Evolutionary conservation across 1,140 invertebrate species (phyloP), one percentile per base, ranked within the genome.

Genomic region (Monochamus saltuarius): DNA sequence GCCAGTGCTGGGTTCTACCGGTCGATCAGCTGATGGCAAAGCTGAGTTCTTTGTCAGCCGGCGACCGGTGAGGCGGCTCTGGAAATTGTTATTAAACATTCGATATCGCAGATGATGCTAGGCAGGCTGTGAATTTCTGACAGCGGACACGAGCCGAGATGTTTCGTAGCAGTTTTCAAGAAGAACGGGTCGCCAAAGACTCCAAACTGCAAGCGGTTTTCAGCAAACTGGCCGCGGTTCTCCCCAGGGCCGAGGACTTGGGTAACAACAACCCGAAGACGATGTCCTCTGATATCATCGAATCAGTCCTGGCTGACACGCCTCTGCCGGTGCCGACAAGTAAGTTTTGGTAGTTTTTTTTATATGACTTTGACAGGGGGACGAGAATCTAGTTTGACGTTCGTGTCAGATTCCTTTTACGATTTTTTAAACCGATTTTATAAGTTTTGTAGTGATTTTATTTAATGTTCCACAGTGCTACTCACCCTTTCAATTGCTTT

Each of bases 241-340:
- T 73, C 16, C 71, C 69, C 10, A 64, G 62, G 50, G 65, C 71
- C 17, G 68, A 65, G 34, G 72, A 73, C 37, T 58, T 72, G 22
- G 68, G 66, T 22, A 64, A 64, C 39, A 55, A 43, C 19, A 62
- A 55, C 50, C 64, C 64, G 19, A 73, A 73, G 50, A 66, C 61
- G 17, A 72, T 73, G 70, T 70, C 72, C n/a, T 72, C 72, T 8
- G 72, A 73, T 51, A 72, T 73, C 35, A 73, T 73, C 55, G 72
- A 73, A 46, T 72, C 72, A 19, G 72, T 73, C 16, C 51, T 73
- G 52, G 66, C 64, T 36, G 70, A 73, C 53, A 57, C 66, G 38
- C 70, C 72, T 13, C 49, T 72, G 36, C 72, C 72, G 16, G 51
- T 66, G 60, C 62, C 67, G 36, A 61, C 64, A 58, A 62, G 67